These are phyloP conservation scores for Cercopithecus hamlyni DNA, from an alignment of 2,797 vertebrate species.

Conservation along the genomic window DNA sequence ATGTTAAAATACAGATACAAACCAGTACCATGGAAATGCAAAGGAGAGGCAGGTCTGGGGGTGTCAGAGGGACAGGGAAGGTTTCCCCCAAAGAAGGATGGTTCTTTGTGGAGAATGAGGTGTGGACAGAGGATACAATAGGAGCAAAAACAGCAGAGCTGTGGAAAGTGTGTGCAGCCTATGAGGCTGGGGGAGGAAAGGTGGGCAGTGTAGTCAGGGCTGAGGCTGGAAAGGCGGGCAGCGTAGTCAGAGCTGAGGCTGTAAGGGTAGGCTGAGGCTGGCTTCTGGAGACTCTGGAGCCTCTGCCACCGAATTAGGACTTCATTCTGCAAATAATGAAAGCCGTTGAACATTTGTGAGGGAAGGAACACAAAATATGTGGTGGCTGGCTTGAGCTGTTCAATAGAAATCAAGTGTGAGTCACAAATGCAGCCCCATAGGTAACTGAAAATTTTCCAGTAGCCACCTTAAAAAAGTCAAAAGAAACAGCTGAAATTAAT, in stretches of 20 bases:
- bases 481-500: neutral
- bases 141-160: neutral
- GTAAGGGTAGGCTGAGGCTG: neutral
- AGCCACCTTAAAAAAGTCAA: neutral
- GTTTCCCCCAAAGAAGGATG: neutral
- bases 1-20: neutral
- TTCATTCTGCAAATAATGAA: neutral
- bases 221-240: neutral
- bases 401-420: neutral
- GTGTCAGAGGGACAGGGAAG: neutral
- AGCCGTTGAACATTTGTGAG: neutral
- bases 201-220: too few species aligned
- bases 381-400: neutral
- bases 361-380: neutral
- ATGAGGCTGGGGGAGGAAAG: too few species aligned
- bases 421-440: neutral
- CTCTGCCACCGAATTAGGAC: neutral
- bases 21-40: neutral
- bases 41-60: neutral
- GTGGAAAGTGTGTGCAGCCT: accelerated
- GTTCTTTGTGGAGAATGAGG: neutral
- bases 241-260: neutral
- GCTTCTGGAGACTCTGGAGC: neutral
- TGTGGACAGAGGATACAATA: neutral
- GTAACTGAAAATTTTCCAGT: neutral